Base-by-base conservation (phyloP, 2,113 vertebrate genomes). In the Cichladusa arquata region DNA sequence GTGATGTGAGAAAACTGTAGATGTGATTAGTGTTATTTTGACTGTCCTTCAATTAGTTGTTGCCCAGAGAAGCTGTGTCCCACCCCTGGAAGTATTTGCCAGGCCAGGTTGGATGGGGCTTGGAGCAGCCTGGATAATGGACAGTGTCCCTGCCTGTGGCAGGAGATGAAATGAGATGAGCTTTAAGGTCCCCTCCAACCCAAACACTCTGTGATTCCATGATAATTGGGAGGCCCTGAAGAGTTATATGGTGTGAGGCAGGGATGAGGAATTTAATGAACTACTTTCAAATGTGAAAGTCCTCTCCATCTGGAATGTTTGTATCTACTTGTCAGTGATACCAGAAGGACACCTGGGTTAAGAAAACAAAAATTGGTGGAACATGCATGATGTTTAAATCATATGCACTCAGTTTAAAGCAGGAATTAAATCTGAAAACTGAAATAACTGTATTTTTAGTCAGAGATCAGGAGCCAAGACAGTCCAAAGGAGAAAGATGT, bases 81-180 rank as follows among this genome's bases (percentile, higher is more conserved):
- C 40, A 61, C 11, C 29, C 29, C 29, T 48, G 70, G 54, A 11
- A 33, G 14, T 11, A 25, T n/a, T 18, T 45, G 19, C 40, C 34
- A 34, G 47, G 38, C 19, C 29, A 19, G n/a, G 17, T 1, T 8
- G 22, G 67, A 45, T 0, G 0, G 38, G 44, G n/a, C 16, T 74
- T 74, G 47, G 70, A 42, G 25, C 14, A 48, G 2, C 20, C 62
- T 82, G 54, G 11, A 0, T 0, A 6, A 24, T 31, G 29, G 25
- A 14, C 53, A 15, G 13, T n/a, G 60, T 73, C 23, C 16, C 51
- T 73, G 50, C 26, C 22, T 25, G 13, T 57, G 26, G 14, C 44
- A 50, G 18, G 8, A 22, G 20, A 8, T 58, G 58, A 42, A 14
- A 50, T n/a, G 25, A 28, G 42, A 65, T n/a, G 50, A 16, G 15